Evolutionary conservation across 2,797 vertebrate genomes (phyloP).

Genomic region (Chaetophractus vellerosus): DNA sequence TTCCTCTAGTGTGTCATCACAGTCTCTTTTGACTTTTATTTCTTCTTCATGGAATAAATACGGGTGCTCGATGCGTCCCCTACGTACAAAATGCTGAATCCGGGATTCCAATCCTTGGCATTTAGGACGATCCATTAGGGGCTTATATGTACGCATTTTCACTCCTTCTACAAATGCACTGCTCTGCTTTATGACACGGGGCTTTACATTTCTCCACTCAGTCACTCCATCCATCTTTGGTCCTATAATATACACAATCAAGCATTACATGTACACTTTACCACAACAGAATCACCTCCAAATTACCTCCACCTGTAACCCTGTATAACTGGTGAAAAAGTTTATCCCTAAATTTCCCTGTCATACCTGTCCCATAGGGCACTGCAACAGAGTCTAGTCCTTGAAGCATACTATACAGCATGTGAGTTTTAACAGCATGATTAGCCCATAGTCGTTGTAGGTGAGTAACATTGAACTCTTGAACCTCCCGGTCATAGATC

Average conservation of each 20-base stretch:
- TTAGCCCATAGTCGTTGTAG: slow-evolving; percentile 96
- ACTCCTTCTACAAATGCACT: slow-evolving; percentile 94
- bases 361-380: slow-evolving; percentile 80
- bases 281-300: background rate
- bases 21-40: slow-evolving; percentile 75
- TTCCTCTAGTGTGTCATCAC: background rate
- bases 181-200: slow-evolving; percentile 84
- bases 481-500: slow-evolving; percentile 90
- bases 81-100: slow-evolving; percentile 95
- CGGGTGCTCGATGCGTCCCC: slow-evolving; percentile 90
- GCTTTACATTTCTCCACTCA: slow-evolving; percentile 83
- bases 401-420: slow-evolving; percentile 93
- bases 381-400: slow-evolving; percentile 91
- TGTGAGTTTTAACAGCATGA: slow-evolving; percentile 92
- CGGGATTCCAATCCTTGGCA: slow-evolving; percentile 96
- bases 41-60: slow-evolving; percentile 82
- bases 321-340: background rate
- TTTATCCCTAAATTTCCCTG: background rate
- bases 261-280: background rate
- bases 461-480: slow-evolving; percentile 92
- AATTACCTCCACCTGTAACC: background rate
- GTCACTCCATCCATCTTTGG: background rate
- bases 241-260: slow-evolving; percentile 68
- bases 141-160: slow-evolving; percentile 93
- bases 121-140: slow-evolving; percentile 93